Evolutionary conservation across 2,797 vertebrate genomes (phyloP), one percentile per base, ranked within the genome.

Genomic region (Mastacembelus armatus): DNA sequence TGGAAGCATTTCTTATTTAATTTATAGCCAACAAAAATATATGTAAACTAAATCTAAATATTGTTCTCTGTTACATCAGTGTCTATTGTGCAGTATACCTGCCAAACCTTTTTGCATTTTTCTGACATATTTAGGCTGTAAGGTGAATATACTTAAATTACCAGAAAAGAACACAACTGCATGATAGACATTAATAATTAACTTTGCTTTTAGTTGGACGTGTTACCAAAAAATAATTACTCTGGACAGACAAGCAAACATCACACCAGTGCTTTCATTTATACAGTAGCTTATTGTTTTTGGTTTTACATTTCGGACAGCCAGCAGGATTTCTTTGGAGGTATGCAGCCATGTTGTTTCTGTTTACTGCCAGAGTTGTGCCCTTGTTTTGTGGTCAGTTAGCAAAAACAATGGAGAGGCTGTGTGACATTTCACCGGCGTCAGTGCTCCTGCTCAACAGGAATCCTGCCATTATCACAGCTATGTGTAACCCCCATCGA

Each of bases 361-460:
- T 67, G 66, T 88, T 89, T 78, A 74, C 71, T 67, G 57, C 44
- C 51, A 54, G 71, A 62, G 80, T 81, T 86, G 81, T 19, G 62
- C 39, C 39, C 39, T 39, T 63, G 56, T 78, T 85, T 38, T 67
- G 70, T 66, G 59, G 60, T 71, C 71, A 73, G 73, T 84, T 76
- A 80, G 47, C 63, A 67, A 74, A 71, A 64, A 84, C 70, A 81
- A 77, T 65, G 75, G 44, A 80, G 51, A 77, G 70, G 52, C 50
- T 80, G 35, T 79, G 72, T 85, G 73, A 86, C 81, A 81, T 83
- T 89, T 81, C 63, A 74, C 52, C 26, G 48, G 61, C 65, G 70
- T 80, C 81, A 65, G 24, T 44, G 64, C 54, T 78, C 74, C 68
- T 48, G 43, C 81, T 74, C 81, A 60, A 73, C 77, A 78, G 83